These are phyloP conservation scores for Pseudorectes ferrugineus DNA, from an alignment of 2,113 vertebrate species.

Conservation along the genomic window DNA sequence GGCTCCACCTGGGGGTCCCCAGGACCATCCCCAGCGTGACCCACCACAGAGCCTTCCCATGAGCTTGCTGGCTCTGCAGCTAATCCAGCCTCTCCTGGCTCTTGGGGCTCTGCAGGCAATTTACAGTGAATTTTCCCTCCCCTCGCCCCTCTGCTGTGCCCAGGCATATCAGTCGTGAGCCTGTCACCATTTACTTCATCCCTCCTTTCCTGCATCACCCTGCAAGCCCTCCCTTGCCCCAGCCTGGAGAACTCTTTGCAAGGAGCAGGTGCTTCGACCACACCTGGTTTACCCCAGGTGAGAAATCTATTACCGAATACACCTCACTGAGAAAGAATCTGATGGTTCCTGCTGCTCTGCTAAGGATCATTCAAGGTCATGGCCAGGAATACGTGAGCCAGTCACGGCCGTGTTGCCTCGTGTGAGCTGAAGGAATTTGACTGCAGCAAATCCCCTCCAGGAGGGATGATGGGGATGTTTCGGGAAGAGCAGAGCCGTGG, in stretches of 20 bases:
- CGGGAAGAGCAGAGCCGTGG: background rate
- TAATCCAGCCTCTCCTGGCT: background rate
- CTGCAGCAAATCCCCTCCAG: background rate
- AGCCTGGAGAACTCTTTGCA: background rate
- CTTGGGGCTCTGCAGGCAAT: background rate
- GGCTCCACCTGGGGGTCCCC: rapidly evolving
- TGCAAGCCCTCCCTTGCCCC: background rate
- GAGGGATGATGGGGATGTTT: background rate
- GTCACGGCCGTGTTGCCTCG: background rate
- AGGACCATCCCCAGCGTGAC: background rate
- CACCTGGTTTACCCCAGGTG: background rate
- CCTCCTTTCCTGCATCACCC: background rate
- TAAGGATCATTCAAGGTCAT: background rate
- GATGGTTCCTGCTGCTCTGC: background rate
- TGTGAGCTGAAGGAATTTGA: background rate
- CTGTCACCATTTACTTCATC: background rate
- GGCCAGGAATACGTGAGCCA: background rate
- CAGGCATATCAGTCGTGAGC: background rate
- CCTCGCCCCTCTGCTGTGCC: rapidly evolving
- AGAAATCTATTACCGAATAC: rapidly evolving
- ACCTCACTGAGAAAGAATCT: background rate
- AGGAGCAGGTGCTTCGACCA: background rate
- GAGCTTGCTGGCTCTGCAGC: background rate
- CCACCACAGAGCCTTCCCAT: rapidly evolving
- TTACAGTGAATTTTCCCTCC: background rate